Base-by-base conservation (phyloP, 2,888 invertebrate genomes). In the Papilio protenor region DNA sequence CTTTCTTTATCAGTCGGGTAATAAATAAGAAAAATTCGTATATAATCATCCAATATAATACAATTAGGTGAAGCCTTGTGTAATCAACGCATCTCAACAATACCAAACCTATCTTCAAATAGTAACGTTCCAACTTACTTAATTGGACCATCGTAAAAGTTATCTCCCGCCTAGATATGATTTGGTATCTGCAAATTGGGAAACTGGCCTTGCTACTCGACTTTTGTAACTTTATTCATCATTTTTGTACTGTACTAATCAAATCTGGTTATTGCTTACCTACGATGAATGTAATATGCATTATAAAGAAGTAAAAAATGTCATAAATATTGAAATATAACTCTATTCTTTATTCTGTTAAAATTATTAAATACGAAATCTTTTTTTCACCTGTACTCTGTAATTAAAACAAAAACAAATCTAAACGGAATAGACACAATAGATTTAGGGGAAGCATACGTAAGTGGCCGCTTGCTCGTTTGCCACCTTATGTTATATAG, bases 401-500 rank as follows among this genome's bases (percentile, higher is more conserved):
- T 59, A 14, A 27, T 61, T 27, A 61, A 61, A 27, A 61, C 18
- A 14, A 64, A 64, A 64, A 47, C 45, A 18, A 2, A n/a, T 2
- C 47, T 23, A 64, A 33, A 64, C 52, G 12, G 10, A n/a, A 45
- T 47, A 69, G 27, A 76, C n/a, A 74, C 79, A 79, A 77, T 77
- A 80, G 82, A 82, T 77, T 64, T 77, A 84, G 84, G 81, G 83
- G 87, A 87, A 87, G 84, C 88, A 86, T 81, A 52, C 52, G 80
- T 84, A 80, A n/a, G n/a, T n/a, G n/a, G n/a, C n/a, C n/a, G n/a
- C n/a, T n/a, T n/a, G n/a, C n/a, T n/a, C n/a, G n/a, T n/a, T n/a
- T n/a, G n/a, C n/a, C n/a, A n/a, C n/a, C n/a, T n/a, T n/a, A n/a
- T n/a, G n/a, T n/a, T n/a, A n/a, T n/a, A n/a, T n/a, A n/a, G n/a